Evolutionary conservation across 1,140 invertebrate genomes (phyloP), one percentile per base, ranked within the genome.

Genomic region (Lucilia sericata): DNA sequence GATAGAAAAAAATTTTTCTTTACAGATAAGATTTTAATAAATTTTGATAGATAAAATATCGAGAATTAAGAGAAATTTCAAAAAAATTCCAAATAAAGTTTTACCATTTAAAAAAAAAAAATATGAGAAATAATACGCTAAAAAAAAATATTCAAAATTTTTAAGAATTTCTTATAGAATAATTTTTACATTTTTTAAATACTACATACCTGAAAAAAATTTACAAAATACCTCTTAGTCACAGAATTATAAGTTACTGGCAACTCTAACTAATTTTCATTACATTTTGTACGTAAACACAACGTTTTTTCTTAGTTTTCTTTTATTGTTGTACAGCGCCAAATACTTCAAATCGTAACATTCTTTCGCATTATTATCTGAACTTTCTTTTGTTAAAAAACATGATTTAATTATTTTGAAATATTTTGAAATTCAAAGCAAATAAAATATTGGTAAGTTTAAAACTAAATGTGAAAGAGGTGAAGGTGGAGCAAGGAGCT

Each of bases 341-440:
- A n/a, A 17, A 30, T n/a, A 14, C 55, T 60, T 60, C 55, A 7
- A 60, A n/a, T 60, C 55, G 5, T 60, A n/a, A 60, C 14, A 60
- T n/a, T 60, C 55, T 17, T n/a, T 60, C 55, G 55, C 7, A 60
- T 60, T 60, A n/a, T 60, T 60, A 60, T 60, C 55, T 60, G 55
- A 14, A n/a, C 55, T 17, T 60, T 60, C 5, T 60, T 60, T 17
- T 17, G 55, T 60, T 17, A 30, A n/a, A 60, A 60, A 60, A 60
- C 55, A 60, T 60, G 55, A 60, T 60, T 60, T 60, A 60, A 60
- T 60, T 60, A 3, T 60, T 60, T 7, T 0, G 3, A n/a, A 60
- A 60, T 17, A 60, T 60, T 17, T 60, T 60, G 55, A 60, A 60
- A 60, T 60, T n/a, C 7, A n/a, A 17, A 60, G 42, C 42, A 60